Evolutionary conservation across 2,888 invertebrate genomes (phyloP).

Genomic region (Pandemis corylana): DNA sequence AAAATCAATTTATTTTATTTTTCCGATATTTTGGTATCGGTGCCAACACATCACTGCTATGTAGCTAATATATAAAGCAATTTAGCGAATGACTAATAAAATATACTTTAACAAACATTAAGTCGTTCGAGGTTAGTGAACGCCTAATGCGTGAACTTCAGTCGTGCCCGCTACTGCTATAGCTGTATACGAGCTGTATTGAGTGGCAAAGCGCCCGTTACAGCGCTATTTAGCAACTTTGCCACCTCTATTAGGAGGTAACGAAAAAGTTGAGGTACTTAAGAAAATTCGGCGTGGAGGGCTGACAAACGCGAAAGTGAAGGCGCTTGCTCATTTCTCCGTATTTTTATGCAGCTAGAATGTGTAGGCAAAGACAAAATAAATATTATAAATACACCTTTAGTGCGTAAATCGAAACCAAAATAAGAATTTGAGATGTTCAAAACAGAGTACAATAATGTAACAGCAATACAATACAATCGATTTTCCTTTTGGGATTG

Average conservation of each 20-base stretch:
- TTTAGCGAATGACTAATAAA: conserved; percentile 19
- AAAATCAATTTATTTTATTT: too few species aligned
- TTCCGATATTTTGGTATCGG: neutral
- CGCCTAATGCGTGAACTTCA: conserved; percentile 49
- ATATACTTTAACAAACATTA: conserved; percentile 26
- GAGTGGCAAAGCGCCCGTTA: conserved; percentile 29
- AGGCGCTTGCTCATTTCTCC: conserved; percentile 8
- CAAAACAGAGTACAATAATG: too few species aligned
- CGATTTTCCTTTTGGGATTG: too few species aligned
- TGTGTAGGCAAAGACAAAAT: neutral
- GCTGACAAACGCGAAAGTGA: conserved; percentile 21
- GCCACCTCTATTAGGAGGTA: conserved; percentile 29
- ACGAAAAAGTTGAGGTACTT: conserved; percentile 37
- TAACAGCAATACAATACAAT: too few species aligned
- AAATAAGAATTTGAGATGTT: too few species aligned
- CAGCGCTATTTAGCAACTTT: conserved; percentile 35
- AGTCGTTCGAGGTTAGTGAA: conserved; percentile 41
- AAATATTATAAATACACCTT: neutral
- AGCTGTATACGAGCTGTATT: neutral
- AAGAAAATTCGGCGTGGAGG: conserved; percentile 22
- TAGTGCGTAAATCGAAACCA: neutral
- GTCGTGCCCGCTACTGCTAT: conserved; percentile 30
- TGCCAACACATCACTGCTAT: neutral
- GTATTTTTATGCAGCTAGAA: neutral
- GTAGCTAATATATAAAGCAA: neutral